A percentile compares a stretch with the other conserved stretches of the same genome.
Evolutionary conservation across 2,797 vertebrate genomes (phyloP).

Genomic region (Periparus ater): DNA sequence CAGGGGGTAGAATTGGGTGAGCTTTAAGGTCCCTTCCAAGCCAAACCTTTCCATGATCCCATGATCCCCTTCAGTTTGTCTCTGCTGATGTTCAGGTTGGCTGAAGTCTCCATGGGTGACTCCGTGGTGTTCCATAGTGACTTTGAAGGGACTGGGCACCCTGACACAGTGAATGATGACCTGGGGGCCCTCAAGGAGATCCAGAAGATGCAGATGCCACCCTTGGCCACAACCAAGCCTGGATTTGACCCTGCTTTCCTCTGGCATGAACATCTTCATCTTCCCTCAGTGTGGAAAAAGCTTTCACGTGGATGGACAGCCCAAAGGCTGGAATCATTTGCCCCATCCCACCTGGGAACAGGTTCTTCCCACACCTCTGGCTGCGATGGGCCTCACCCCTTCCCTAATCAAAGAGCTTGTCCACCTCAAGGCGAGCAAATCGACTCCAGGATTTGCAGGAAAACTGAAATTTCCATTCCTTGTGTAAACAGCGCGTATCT

Average conservation of each 20-base stretch:
- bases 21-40: not conserved
- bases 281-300: not conserved
- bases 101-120: no score
- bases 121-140: not conserved
- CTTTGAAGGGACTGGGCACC: not conserved
- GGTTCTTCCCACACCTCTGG: not conserved
- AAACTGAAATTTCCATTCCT: slow-evolving; percentile 57
- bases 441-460: not conserved
- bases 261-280: not conserved
- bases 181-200: not conserved
- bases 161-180: not conserved
- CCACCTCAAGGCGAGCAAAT: not conserved
- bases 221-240: not conserved
- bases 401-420: not conserved
- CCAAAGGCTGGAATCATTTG: not conserved
- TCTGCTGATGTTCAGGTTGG: not conserved
- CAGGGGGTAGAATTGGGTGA: rapidly evolving
- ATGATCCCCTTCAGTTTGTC: not conserved
- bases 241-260: not conserved
- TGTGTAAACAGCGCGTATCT: slow-evolving; percentile 67
- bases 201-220: not conserved
- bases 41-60: not conserved
- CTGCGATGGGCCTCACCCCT: not conserved
- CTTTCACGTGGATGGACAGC: rapidly evolving
- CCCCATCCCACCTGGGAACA: not conserved